Percentiles rank a stretch among this genome's conserved stretches.
Conservation (phyloP, 1,140 invertebrate genomes). For the Drosophila yakuba region DNA sequence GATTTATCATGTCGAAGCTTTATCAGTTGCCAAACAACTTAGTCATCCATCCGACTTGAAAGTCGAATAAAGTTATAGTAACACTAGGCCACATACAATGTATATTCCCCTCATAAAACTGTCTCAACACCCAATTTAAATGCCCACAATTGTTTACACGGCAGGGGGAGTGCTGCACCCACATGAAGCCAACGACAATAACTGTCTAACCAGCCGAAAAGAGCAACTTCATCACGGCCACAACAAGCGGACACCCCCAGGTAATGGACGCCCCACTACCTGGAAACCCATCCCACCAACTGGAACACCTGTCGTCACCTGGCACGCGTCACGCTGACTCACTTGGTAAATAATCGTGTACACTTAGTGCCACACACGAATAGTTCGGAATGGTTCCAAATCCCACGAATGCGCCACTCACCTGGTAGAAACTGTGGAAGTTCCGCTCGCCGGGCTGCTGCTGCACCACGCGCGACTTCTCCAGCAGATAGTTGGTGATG, state of each 20-base stretch:
- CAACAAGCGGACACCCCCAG: conserved; percentile 44
- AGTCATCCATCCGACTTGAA: not conserved
- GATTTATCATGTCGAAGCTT: not conserved
- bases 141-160: conserved; percentile 18
- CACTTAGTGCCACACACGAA: conserved; percentile 32
- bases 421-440: conserved; percentile 99
- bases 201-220: conserved; percentile 31
- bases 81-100: not conserved
- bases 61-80: not conserved
- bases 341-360: conserved; percentile 56
- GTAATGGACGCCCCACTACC: conserved; percentile 41
- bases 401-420: conserved; percentile 77
- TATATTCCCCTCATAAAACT: conserved; percentile 19
- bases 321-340: conserved; percentile 71
- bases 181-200: conserved; percentile 16
- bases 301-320: conserved; percentile 40
- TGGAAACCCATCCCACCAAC: not conserved
- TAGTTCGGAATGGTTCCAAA: conserved; percentile 6
- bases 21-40: not conserved
- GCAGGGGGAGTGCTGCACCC: conserved; percentile 10
- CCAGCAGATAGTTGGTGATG: conserved; percentile 97
- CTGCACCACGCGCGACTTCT: conserved; percentile 97
- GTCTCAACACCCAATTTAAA: conserved; percentile 25
- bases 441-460: conserved; percentile 97
- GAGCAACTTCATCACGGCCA: conserved; percentile 1